Conservation (phyloP, 2,888 invertebrate genomes). For the Rhagium mordax region DNA sequence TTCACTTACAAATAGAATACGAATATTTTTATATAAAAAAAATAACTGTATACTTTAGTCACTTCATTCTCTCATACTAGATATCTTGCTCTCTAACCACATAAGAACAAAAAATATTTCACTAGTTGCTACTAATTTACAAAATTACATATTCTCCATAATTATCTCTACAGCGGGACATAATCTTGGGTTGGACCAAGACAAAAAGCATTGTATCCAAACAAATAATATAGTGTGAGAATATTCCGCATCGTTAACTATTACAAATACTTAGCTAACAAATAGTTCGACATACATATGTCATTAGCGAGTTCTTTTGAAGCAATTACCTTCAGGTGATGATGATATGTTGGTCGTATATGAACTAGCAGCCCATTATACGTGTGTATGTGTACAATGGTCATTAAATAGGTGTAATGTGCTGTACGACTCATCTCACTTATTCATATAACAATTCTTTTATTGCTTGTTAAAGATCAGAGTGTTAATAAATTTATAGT, state of each 20-base stretch:
- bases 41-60: no score
- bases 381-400: conserved; percentile 26
- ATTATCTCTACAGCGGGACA: conserved; percentile 5
- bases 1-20: no score
- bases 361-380: conserved; percentile 22
- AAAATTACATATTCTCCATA: conserved; percentile 13
- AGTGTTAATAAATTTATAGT: conserved; percentile 23
- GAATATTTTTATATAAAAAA: no score
- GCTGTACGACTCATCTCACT: conserved; percentile 7
- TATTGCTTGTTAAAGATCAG: conserved; percentile 26
- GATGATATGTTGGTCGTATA: conserved; percentile 40
- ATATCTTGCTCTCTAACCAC: no score
- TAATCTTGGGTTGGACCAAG: conserved; percentile 9
- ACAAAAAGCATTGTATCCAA: conserved; percentile 29
- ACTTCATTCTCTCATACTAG: no score
- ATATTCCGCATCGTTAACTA: conserved; percentile 39
- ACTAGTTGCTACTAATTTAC: neutral
- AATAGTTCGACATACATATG: conserved; percentile 39
- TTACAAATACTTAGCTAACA: conserved; percentile 36
- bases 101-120: neutral
- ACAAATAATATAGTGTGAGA: conserved; percentile 36
- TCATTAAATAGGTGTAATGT: conserved; percentile 37
- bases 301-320: conserved; percentile 51
- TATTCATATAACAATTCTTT: conserved; percentile 39
- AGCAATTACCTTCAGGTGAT: conserved; percentile 50